Conservation (phyloP, 2,888 invertebrate species). For the Allacma fusca region DNA sequence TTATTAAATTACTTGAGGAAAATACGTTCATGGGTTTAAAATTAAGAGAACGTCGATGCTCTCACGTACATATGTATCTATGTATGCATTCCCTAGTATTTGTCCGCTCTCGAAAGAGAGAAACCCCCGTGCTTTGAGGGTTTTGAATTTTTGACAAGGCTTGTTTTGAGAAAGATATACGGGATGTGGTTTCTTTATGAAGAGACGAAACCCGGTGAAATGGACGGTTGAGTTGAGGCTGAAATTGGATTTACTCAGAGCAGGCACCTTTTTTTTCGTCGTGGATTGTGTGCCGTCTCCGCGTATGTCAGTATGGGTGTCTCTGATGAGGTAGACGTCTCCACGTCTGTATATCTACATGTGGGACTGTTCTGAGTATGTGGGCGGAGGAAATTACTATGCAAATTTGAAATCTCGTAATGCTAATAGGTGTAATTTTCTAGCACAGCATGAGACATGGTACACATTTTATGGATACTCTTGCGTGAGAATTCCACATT, state of each 20-base stretch:
- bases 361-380: neutral
- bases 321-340: too few relatives aligned
- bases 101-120: too few relatives aligned
- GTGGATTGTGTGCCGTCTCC: too few relatives aligned
- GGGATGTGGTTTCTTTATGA: neutral
- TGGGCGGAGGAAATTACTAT: conserved; percentile 16
- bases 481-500: too few relatives aligned
- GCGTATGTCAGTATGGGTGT: neutral
- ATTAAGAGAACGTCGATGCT: too few relatives aligned
- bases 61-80: too few relatives aligned
- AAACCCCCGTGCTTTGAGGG: too few relatives aligned
- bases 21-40: too few relatives aligned
- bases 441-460: conserved; percentile 2
- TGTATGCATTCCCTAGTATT: too few relatives aligned
- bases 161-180: neutral
- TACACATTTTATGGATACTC: too few relatives aligned
- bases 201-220: neutral
- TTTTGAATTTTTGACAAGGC: neutral
- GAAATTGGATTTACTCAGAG: neutral
- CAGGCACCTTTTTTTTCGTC: neutral
- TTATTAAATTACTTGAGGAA: too few relatives aligned
- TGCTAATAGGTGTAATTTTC: conserved; percentile 12
- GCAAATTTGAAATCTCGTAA: conserved; percentile 16
- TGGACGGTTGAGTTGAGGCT: conserved; percentile 9
- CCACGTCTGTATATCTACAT: neutral